phyloP scores from a whole-genome alignment of 2,888 invertebrate genomes.

The Ophonus ardosiacus region DNA sequence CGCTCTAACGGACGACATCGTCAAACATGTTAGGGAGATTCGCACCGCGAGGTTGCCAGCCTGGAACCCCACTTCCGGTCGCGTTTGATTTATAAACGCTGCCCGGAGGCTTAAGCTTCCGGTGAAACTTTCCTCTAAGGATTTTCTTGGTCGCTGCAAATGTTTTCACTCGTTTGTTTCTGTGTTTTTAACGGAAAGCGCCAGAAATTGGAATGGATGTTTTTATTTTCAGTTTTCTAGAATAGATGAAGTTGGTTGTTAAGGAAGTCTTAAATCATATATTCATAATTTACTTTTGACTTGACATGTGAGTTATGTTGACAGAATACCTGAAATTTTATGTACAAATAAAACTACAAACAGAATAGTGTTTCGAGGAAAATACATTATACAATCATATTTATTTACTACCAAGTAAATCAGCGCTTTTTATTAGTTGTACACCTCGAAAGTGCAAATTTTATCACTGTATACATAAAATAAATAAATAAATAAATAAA shows the following conservation, averaged over 20 bases:
- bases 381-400: neutral
- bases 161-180: conserved; percentile 45
- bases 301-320: conserved; percentile 29
- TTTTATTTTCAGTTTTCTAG: conserved; percentile 38
- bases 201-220: conserved; percentile 37
- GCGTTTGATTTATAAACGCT: conserved; percentile 60
- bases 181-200: conserved; percentile 40
- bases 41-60: conserved; percentile 9
- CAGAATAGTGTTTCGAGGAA: neutral
- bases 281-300: conserved; percentile 37
- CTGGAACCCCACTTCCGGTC: conserved; percentile 49
- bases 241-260: conserved; percentile 7
- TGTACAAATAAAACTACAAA: neutral
- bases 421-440: too few species aligned
- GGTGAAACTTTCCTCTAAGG: conserved; percentile 48
- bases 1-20: conserved; percentile 67
- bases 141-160: conserved; percentile 45
- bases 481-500: too few species aligned
- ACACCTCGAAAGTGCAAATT: too few species aligned
- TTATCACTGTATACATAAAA: too few species aligned
- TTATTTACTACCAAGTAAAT: too few species aligned
- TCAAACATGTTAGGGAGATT: conserved; percentile 61
- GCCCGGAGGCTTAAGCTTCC: conserved; percentile 46
- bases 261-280: conserved; percentile 42
- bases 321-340: conserved; percentile 25